Evolutionary conservation across 2,113 vertebrate species (phyloP), one percentile per base, ranked within the genome.

Genomic region (Datnioides undecimradiatus): DNA sequence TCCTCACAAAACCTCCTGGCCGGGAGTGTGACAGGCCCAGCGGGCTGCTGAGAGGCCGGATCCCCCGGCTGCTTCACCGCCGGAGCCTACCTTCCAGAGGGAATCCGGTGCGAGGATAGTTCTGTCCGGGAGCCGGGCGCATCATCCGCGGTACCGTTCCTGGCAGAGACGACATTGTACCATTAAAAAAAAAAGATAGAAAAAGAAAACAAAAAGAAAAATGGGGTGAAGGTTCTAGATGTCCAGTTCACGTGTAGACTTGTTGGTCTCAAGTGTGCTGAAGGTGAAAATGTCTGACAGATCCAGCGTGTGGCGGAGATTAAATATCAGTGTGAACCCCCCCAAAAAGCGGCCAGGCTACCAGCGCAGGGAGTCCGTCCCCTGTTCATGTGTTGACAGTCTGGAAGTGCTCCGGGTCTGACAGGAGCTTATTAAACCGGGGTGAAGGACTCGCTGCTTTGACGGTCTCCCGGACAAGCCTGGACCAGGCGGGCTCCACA

Each of bases 141-240:
- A 98, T 97, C 97, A 98, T 98, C 85, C 96, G 94, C 38, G 96
- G 97, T 2, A 97, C 96, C 0, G 96, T 92, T 92, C 97, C 97
- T 87, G 96, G 96, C 70, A 98, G 78, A 82, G 91, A 91, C 59
- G 94, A 93, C 93, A 94, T 94, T 27, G 69, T 84, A 76, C 25
- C 78, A 80, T 89, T 75, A 54, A 82, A 71, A 71, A 27, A n/a
- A 31, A 19, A 21, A 45, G 31, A 59, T 33, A 64, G 52, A 9
- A 8, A 46, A 82, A 73, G 59, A 34, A 23, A 25, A 16, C 17
- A 49, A 40, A 49, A 40, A 68, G 51, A 73, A 83, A 74, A 83
- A 54, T n/a, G 49, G 29, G 62, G 60, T 73, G 58, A 72, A 41
- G 64, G 52, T 46, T 86, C 52, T 73, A 75, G 55, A 40, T 25